phyloP scores from a whole-genome alignment of 2,113 vertebrate genomes.

The Anhinga anhinga region DNA sequence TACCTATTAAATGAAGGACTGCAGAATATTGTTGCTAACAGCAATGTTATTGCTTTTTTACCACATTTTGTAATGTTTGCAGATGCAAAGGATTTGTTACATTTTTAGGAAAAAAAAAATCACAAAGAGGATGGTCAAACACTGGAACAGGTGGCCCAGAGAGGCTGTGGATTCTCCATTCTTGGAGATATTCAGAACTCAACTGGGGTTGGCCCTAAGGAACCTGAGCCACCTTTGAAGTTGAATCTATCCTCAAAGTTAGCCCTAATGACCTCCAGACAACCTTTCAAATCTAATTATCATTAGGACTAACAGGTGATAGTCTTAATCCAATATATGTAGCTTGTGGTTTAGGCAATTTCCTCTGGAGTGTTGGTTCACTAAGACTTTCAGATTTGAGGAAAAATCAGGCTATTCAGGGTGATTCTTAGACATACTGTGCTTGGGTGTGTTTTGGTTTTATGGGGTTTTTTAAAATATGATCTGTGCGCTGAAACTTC shows the following conservation, averaged over 20 bases:
- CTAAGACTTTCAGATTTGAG: background rate
- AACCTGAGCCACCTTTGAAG: background rate
- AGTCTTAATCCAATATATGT: background rate
- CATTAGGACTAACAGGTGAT: background rate
- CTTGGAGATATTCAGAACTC: background rate
- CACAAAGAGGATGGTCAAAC: background rate
- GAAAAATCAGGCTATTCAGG: background rate
- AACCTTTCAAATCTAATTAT: background rate
- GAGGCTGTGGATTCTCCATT: background rate
- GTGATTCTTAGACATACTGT: background rate
- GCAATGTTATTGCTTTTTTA: background rate
- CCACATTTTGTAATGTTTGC: background rate
- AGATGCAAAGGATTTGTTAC: background rate
- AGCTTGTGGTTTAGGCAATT: background rate
- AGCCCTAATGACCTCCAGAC: background rate
- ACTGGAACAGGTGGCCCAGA: background rate
- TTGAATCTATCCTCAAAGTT: background rate
- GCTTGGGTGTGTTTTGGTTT: background rate
- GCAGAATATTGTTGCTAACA: background rate
- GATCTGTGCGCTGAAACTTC: background rate
- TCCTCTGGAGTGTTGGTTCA: background rate
- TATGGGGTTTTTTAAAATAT: background rate
- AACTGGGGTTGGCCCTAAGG: fast-evolving
- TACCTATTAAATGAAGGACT: background rate
- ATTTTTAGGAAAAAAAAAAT: background rate